Evolutionary conservation across 2,888 invertebrate genomes (phyloP).

Genomic region (Vesta saturnalis): DNA sequence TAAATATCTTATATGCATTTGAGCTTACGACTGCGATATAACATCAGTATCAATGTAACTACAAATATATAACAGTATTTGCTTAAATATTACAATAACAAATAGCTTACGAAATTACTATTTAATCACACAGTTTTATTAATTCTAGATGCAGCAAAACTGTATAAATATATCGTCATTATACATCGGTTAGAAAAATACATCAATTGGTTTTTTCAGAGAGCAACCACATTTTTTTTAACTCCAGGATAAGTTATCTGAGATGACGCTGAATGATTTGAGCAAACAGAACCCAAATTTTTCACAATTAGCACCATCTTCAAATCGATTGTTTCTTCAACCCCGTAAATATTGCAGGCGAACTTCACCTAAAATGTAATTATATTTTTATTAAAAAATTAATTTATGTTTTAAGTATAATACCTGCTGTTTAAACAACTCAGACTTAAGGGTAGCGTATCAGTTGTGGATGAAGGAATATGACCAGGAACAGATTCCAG

Average conservation of each 20-base stretch:
- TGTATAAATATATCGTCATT: conserved; percentile 36
- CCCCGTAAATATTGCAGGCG: conserved; percentile 1
- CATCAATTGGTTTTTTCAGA: conserved; percentile 32
- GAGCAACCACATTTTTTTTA: conserved; percentile 18
- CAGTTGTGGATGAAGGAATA: conserved; percentile 63
- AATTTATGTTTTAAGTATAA: conserved; percentile 34
- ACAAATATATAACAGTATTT: conserved; percentile 31
- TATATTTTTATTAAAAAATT: background rate
- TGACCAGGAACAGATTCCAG: conserved; percentile 76
- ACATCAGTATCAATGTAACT: conserved; percentile 28
- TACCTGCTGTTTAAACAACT: conserved; percentile 78
- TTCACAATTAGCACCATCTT: conserved; percentile 35
- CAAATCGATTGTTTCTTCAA: conserved; percentile 21
- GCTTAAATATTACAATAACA: conserved; percentile 36
- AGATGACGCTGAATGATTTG: conserved; percentile 28
- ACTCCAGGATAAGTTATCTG: conserved; percentile 23
- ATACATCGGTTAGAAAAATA: conserved; percentile 37
- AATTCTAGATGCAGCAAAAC: conserved; percentile 27
- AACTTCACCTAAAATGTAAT: conserved; percentile 25
- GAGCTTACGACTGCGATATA: conserved; percentile 28
- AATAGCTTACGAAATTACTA: conserved; percentile 31
- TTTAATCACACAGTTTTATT: conserved; percentile 28
- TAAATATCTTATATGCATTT: conserved; percentile 14
- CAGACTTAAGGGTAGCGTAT: conserved; percentile 68
- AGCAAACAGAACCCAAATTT: conserved; percentile 33